A percentile compares a stretch with the other conserved stretches of the same genome.
phyloP scores from a whole-genome alignment of 1,140 invertebrate genomes.

The Diuraphis noxia region DNA sequence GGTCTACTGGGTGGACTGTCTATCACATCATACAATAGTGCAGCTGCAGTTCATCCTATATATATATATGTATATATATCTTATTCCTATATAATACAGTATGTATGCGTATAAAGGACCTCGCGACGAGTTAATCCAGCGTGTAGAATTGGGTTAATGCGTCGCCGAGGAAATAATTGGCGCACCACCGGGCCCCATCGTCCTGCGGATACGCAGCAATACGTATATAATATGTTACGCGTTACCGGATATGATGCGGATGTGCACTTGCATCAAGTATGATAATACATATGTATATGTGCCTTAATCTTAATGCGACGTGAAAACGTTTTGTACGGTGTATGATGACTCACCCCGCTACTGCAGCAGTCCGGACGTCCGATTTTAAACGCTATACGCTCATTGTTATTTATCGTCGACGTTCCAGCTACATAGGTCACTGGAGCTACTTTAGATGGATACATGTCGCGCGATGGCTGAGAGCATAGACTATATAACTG shows the following conservation, averaged over 20 bases:
- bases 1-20: not conserved
- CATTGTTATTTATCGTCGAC: not conserved
- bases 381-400: not conserved
- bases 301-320: not conserved
- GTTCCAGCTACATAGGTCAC: too few species aligned
- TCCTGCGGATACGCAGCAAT: not conserved
- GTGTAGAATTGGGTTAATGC: conserved; percentile 3
- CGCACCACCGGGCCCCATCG: not conserved
- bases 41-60: not conserved
- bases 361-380: not conserved
- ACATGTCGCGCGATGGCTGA: not conserved
- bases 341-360: not conserved
- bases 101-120: not conserved
- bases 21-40: not conserved
- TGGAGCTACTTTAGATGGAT: not conserved
- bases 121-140: not conserved
- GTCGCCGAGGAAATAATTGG: conserved; percentile 13
- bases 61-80: not conserved
- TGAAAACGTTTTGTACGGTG: not conserved
- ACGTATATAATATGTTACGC: not conserved
- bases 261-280: not conserved
- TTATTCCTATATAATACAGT: not conserved
- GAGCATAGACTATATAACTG: not conserved
- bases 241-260: not conserved
- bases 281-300: not conserved